These are phyloP conservation scores for Mesorhabditis sp. DNA, from an alignment of 2,888 invertebrate species.

Conservation along the genomic window DNA sequence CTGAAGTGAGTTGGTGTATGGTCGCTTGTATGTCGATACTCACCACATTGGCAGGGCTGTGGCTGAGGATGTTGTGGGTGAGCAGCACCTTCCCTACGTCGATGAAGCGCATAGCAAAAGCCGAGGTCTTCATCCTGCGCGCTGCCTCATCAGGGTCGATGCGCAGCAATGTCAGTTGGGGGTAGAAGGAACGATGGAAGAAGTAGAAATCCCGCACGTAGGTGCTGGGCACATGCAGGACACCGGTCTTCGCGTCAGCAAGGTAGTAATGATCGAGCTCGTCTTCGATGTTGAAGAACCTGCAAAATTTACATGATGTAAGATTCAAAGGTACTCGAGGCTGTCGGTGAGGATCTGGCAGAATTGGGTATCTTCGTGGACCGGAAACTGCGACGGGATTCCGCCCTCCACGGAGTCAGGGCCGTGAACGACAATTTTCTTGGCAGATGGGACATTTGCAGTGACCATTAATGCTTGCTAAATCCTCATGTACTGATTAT, in stretches of 20 bases:
- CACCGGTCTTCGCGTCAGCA: slow-evolving; percentile 96
- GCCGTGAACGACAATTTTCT: slow-evolving; percentile 70
- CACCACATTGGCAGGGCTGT: slow-evolving; percentile 58
- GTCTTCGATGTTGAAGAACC: slow-evolving; percentile 90
- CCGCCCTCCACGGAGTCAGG: slow-evolving; percentile 77
- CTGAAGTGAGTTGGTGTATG: slow-evolving; percentile 61
- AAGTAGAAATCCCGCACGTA: slow-evolving; percentile 88
- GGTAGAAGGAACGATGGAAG: slow-evolving; percentile 93
- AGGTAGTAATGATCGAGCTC: slow-evolving; percentile 85
- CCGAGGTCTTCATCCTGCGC: slow-evolving; percentile 68
- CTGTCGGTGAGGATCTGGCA: slow-evolving; percentile 43
- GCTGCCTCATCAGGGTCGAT: slow-evolving; percentile 89
- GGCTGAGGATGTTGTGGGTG: slow-evolving; percentile 60
- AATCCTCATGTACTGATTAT: slow-evolving; percentile 18
- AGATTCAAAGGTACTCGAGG: slow-evolving; percentile 66
- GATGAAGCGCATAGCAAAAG: slow-evolving; percentile 67
- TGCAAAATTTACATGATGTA: slow-evolving; percentile 74
- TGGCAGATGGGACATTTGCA: slow-evolving; percentile 97
- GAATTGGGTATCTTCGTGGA: slow-evolving; percentile 68
- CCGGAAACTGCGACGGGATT: slow-evolving; percentile 95
- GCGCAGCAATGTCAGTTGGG: slow-evolving; percentile 85
- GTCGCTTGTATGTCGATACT: slow-evolving; percentile 2
- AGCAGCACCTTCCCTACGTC: slow-evolving; percentile 83
- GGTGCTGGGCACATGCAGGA: slow-evolving; percentile 89
- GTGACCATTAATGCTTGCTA: slow-evolving; percentile 85